Percentiles rank a stretch among this genome's conserved stretches.
These are phyloP conservation scores for Drosophila tripunctata DNA, from an alignment of 2,888 invertebrate genomes.

Conservation along the genomic window DNA sequence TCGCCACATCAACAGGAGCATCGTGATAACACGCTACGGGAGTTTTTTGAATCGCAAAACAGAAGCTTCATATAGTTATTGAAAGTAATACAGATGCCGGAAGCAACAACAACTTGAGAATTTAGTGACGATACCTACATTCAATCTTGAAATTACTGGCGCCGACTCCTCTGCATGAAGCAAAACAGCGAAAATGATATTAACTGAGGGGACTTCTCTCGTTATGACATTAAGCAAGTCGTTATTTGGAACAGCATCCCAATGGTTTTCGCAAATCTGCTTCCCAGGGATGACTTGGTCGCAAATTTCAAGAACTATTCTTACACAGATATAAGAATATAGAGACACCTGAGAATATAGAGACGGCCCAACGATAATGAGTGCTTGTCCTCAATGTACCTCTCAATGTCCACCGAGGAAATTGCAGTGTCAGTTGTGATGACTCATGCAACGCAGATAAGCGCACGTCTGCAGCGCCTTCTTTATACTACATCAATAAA, in stretches of 20 bases:
- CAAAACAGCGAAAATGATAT: too few species aligned
- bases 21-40: not conserved
- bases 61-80: not conserved
- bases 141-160: not conserved
- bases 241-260: too few species aligned
- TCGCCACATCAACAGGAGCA: not conserved
- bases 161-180: too few species aligned
- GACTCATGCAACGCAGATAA: conserved; percentile 1
- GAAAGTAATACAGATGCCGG: not conserved
- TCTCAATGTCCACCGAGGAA: conserved; percentile 5
- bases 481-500: not conserved
- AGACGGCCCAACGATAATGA: not conserved
- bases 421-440: conserved; percentile 14
- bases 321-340: not conserved
- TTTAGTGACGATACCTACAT: not conserved
- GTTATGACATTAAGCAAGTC: too few species aligned
- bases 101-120: not conserved
- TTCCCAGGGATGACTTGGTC: not conserved
- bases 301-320: conserved; percentile 12
- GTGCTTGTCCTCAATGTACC: conserved; percentile 11
- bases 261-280: too few species aligned
- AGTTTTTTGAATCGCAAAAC: not conserved
- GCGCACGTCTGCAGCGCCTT: not conserved
- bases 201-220: too few species aligned
- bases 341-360: too few species aligned